Conservation (phyloP, 2,888 invertebrate species). For the Listrodromus nycthemerus region DNA sequence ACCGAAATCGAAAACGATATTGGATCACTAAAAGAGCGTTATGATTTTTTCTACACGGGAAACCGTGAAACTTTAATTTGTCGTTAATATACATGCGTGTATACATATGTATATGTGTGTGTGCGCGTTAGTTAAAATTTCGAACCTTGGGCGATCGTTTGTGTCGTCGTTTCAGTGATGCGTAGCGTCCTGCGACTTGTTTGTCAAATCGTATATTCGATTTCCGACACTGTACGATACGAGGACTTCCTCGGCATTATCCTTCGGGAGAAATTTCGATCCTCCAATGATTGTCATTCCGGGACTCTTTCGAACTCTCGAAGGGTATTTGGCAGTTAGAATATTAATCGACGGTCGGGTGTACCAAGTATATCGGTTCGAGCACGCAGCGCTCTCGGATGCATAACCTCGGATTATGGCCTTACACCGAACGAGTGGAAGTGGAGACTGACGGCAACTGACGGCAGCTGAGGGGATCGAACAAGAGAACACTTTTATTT, state of each 20-base stretch:
- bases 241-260: conserved; percentile 44
- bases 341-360: conserved; percentile 46
- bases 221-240: conserved; percentile 39
- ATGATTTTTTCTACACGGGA: not conserved
- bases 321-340: conserved; percentile 6
- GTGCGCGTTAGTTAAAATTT: conserved; percentile 7
- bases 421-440: conserved; percentile 52
- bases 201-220: conserved; percentile 29
- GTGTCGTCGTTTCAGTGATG: conserved; percentile 12
- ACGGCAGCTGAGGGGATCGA: not conserved
- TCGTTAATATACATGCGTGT: not conserved
- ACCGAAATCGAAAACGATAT: not conserved
- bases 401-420: conserved; percentile 66
- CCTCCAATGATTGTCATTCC: conserved; percentile 39
- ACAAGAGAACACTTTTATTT: not conserved
- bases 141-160: conserved; percentile 37
- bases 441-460: conserved; percentile 37
- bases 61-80: conserved; percentile 25
- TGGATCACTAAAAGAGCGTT: conserved; percentile 8
- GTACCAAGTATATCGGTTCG: conserved; percentile 24
- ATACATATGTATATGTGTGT: not conserved
- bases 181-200: conserved; percentile 7
- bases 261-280: conserved; percentile 10
- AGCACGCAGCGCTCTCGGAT: conserved; percentile 5
- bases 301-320: not conserved